Base-by-base conservation (phyloP, 2,888 invertebrate species). In the Drosophila picticornis region DNA sequence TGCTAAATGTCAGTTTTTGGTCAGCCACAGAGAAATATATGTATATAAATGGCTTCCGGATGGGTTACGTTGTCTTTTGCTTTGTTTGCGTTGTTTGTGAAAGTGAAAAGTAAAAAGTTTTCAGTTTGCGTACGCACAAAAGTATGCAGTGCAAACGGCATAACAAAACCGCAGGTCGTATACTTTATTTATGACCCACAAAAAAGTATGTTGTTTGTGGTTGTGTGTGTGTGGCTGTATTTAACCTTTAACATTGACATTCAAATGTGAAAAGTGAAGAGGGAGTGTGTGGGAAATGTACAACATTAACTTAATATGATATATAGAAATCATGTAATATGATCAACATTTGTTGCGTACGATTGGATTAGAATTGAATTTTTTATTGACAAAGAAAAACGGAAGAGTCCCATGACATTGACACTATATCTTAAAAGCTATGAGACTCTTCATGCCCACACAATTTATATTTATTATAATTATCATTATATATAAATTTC, bases 51-150 rank as follows among this genome's bases (percentile, higher is more conserved):
- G 56, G 62, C 52, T 53, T 40, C 32, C 46, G 50, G 36, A 48
- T 56, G 46, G 31, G 27, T 38, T 60, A n/a, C 13, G 38, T 27
- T 22, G 43, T 29, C 25, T 36, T 43, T 34, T 46, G 32, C 48
- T 51, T 59, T 62, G 40, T 77, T 56, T 59, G 66, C 59, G 19
- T 56, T 32, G 40, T n/a, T n/a, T 63, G 70, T 61, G 77, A 78
- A 78, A 78, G 72, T 80, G 81, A 64, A 78, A 78, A 78, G 71
- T 76, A 72, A 59, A 80, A 80, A 72, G 72, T 80, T 72, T 80
- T 52, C 58, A 25, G 52, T 53, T 55, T 60, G 65, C 43, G 43
- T 38, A 38, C 60, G 51, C 59, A 60, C 69, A 61, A 51, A 69
- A 69, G 36, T 71, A 60, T 56, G 38, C 43, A 59, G 19, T n/a